These are phyloP conservation scores for Latrodectus hesperus DNA, from an alignment of 2,888 invertebrate genomes.

Conservation along the genomic window DNA sequence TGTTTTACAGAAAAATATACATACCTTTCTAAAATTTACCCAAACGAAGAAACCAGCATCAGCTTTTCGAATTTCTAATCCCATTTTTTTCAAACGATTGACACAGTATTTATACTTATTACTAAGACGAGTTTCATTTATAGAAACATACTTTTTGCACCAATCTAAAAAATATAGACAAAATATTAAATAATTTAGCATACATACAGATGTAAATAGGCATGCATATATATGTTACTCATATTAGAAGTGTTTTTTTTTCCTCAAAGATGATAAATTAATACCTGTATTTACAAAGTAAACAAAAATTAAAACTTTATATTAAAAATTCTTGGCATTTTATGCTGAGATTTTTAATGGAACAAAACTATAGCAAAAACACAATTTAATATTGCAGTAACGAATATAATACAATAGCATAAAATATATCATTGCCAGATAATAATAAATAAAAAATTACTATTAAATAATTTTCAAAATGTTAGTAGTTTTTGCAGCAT, in stretches of 20 bases:
- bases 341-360: too few relatives aligned
- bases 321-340: too few relatives aligned
- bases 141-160: conserved; percentile 26
- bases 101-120: conserved; percentile 18
- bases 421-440: background rate
- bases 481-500: too few relatives aligned
- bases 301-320: too few relatives aligned
- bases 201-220: too few relatives aligned
- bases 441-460: background rate
- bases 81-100: conserved; percentile 68
- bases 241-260: too few relatives aligned
- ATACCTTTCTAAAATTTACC: conserved; percentile 71
- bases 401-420: background rate
- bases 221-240: too few relatives aligned
- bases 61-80: conserved; percentile 69
- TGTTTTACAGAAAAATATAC: background rate
- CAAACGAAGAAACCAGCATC: conserved; percentile 72
- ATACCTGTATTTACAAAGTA: too few relatives aligned
- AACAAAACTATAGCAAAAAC: too few relatives aligned
- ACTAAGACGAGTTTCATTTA: conserved; percentile 26
- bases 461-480: conserved; percentile 1
- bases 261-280: too few relatives aligned
- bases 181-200: too few relatives aligned
- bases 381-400: background rate
- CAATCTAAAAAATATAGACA: conserved; percentile 25